A percentile compares a stretch with the other conserved stretches of the same genome.
Conservation (phyloP, 2,113 vertebrate species). For the Motacilla tschutschensis region DNA sequence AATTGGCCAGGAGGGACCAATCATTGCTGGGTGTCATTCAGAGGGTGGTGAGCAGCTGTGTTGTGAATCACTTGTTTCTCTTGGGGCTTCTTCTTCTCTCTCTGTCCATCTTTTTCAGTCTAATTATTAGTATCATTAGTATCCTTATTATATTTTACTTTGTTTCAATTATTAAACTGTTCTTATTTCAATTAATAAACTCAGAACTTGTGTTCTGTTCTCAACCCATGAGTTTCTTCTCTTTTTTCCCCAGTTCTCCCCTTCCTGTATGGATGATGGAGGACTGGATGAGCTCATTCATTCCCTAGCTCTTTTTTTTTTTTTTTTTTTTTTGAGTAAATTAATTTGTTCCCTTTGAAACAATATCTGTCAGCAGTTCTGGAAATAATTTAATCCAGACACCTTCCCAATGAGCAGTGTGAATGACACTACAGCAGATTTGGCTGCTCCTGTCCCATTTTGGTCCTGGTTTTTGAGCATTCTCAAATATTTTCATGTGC, state of each 20-base stretch:
- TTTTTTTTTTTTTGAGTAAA: neutral
- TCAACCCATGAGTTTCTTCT: neutral
- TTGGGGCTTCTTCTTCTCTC: neutral
- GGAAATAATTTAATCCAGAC: neutral
- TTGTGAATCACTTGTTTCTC: neutral
- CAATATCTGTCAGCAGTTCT: neutral
- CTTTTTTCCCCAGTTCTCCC: neutral
- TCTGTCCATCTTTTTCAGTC: neutral
- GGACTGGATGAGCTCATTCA: neutral
- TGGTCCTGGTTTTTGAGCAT: neutral
- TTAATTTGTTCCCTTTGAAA: neutral
- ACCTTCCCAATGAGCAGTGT: neutral
- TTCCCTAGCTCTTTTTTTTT: neutral
- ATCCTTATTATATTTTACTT: neutral
- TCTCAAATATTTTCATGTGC: rapidly evolving
- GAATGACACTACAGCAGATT: neutral
- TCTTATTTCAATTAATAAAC: neutral
- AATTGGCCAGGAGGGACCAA: neutral
- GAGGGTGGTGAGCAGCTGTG: neutral
- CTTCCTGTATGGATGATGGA: neutral
- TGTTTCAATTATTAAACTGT: neutral
- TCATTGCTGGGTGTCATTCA: neutral
- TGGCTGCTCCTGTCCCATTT: neutral
- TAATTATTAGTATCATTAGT: neutral
- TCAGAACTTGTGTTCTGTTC: neutral